These are phyloP conservation scores for Brotula barbata DNA, from an alignment of 2,797 vertebrate genomes.

Conservation along the genomic window DNA sequence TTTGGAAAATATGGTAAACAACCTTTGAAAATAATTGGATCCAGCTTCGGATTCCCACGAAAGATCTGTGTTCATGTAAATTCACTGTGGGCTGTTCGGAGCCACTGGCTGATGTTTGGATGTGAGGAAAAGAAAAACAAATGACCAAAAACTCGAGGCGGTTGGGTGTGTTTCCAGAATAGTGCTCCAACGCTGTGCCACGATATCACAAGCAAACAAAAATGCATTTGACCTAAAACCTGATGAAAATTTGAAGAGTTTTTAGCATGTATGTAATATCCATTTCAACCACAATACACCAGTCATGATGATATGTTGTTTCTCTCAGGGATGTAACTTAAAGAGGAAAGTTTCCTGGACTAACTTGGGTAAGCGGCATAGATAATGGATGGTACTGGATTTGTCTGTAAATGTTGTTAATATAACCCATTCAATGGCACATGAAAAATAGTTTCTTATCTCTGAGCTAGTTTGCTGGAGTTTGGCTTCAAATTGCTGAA, in stretches of 20 bases:
- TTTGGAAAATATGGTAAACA: constrained; percentile 53
- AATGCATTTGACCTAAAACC: constrained; percentile 36
- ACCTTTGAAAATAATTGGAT: constrained; percentile 67
- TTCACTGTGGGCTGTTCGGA: constrained; percentile 41
- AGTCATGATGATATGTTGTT: constrained; percentile 1
- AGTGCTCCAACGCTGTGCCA: constrained; percentile 53
- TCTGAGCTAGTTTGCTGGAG: not conserved
- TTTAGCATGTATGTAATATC: constrained; percentile 4
- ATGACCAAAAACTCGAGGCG: constrained; percentile 47
- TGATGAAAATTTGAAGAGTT: constrained; percentile 22
- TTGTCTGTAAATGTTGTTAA: constrained; percentile 3
- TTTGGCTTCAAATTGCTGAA: constrained; percentile 2
- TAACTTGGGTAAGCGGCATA: too few species aligned
- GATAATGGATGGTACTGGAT: constrained; percentile 6
- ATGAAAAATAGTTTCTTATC: constrained; percentile 26
- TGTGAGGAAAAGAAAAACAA: constrained; percentile 7
- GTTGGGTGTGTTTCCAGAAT: constrained; percentile 54
- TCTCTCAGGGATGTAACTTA: constrained; percentile 1
- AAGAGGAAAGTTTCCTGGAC: not conserved
- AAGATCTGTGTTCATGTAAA: constrained; percentile 52
- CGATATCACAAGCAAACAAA: constrained; percentile 52
- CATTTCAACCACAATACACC: constrained; percentile 9
- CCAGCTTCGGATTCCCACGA: constrained; percentile 59
- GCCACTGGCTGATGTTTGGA: constrained; percentile 35
- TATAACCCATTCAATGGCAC: constrained; percentile 28